These are phyloP conservation scores for Anadara kagoshimensis DNA, from an alignment of 1,140 invertebrate genomes.

Conservation along the genomic window DNA sequence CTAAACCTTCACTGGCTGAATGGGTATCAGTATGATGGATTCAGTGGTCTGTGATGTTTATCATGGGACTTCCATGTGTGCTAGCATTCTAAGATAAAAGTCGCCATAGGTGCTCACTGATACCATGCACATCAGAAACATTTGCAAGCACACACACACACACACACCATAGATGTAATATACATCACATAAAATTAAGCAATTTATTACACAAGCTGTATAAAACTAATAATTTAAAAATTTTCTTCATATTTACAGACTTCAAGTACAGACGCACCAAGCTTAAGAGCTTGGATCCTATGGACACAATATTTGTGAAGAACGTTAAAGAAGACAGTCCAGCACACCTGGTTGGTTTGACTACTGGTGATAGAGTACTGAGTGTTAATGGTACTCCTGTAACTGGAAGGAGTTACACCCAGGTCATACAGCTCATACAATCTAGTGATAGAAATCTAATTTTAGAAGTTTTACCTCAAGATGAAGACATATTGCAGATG, in stretches of 20 bases:
- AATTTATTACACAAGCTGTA: neutral
- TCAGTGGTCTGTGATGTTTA: no score
- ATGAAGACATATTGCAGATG: slow-evolving; percentile 94
- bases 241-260: slow-evolving; percentile 1
- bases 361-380: slow-evolving; percentile 89
- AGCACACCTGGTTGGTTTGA: slow-evolving; percentile 87
- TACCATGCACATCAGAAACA: no score
- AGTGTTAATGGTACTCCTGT: slow-evolving; percentile 91
- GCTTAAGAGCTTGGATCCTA: slow-evolving; percentile 78
- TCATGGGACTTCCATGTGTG: no score
- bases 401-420: slow-evolving; percentile 84
- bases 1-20: no score
- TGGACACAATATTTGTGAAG: slow-evolving; percentile 98
- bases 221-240: no score
- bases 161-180: no score
- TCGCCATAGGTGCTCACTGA: no score
- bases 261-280: slow-evolving; percentile 26
- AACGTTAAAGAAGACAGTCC: slow-evolving; percentile 88
- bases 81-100: no score
- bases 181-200: neutral
- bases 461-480: slow-evolving; percentile 92
- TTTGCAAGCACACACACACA: no score
- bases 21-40: no score
- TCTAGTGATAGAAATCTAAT: slow-evolving; percentile 82
- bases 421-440: slow-evolving; percentile 92